Evolutionary conservation across 2,113 vertebrate species (phyloP).

Genomic region (Xyliphius kryptos): DNA sequence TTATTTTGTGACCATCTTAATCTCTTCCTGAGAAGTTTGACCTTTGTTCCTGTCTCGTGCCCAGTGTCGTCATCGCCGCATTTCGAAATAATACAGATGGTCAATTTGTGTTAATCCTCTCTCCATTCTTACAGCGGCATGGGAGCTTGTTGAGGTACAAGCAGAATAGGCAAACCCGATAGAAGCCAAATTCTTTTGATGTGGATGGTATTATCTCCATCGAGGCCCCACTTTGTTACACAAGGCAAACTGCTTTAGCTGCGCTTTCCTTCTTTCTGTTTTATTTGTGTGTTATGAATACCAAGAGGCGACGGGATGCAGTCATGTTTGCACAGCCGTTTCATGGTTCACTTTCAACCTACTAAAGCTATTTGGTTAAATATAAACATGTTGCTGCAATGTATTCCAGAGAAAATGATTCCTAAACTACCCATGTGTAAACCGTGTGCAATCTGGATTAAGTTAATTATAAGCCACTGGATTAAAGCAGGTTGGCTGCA

Average conservation of each 20-base stretch:
- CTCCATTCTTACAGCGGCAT: conserved; percentile 45
- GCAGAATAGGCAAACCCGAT: conserved; percentile 61
- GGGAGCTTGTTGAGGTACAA: conserved; percentile 60
- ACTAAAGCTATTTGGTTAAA: background rate
- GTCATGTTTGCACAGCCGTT: no score
- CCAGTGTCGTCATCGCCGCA: conserved; percentile 25
- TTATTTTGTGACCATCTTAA: no score
- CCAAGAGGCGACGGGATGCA: no score
- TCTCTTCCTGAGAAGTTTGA: no score
- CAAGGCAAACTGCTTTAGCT: conserved; percentile 78
- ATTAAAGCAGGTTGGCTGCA: conserved; percentile 44
- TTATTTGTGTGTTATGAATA: conserved; percentile 54
- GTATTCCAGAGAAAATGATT: no score
- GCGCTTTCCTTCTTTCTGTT: conserved; percentile 72
- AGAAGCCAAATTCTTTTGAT: conserved; percentile 72
- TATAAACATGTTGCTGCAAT: no score
- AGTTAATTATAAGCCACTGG: conserved; percentile 44
- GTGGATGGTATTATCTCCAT: conserved; percentile 72
- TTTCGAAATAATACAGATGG: conserved; percentile 57
- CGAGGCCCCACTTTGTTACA: conserved; percentile 68
- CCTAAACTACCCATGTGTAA: no score
- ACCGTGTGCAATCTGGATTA: conserved; percentile 44
- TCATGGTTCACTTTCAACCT: no score
- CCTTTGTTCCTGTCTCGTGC: background rate
- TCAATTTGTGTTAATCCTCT: conserved; percentile 63